These are phyloP conservation scores for Calameuta pallipes DNA, from an alignment of 2,888 invertebrate species.

Conservation along the genomic window DNA sequence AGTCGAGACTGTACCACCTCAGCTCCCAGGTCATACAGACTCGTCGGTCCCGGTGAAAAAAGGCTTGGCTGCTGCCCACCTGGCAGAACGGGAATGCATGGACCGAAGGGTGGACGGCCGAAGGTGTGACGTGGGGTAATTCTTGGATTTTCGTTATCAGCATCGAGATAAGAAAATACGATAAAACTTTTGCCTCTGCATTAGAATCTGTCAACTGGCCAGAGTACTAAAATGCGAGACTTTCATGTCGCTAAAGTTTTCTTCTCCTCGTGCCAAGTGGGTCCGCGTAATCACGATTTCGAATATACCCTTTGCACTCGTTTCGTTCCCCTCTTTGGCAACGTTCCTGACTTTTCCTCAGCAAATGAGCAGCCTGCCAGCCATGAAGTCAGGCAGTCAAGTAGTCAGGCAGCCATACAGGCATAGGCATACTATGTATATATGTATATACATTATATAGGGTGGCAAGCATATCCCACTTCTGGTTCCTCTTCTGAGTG, in stretches of 20 bases:
- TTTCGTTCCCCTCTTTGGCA: neutral
- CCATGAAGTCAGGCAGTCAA: neutral
- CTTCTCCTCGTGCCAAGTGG: neutral
- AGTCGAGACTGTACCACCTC: no score
- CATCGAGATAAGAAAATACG: no score
- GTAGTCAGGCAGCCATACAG: neutral
- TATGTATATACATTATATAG: neutral
- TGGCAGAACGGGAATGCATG: no score
- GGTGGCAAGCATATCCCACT: neutral
- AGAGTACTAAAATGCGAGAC: neutral
- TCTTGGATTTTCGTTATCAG: no score
- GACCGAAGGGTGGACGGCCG: no score
- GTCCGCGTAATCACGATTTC: conserved; percentile 1
- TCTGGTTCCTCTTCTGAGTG: neutral
- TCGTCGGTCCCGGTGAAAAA: no score
- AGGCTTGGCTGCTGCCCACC: no score
- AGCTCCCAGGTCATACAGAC: no score
- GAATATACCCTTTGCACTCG: neutral
- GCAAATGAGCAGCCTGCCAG: conserved; percentile 1
- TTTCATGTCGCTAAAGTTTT: neutral
- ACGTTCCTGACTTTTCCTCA: neutral
- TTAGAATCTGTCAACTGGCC: neutral
- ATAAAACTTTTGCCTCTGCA: neutral
- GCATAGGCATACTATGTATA: neutral
- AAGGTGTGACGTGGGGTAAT: no score